Percentiles rank a stretch among this genome's conserved stretches.
Evolutionary conservation across 2,113 vertebrate genomes (phyloP).

Genomic region (Sus scrofa): T2T-Sscrofa CM000814.6:14350001-14350500

Average conservation of each 20-base stretch:
- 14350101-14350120: background rate
- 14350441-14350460: background rate
- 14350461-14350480: background rate
- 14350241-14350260: background rate
- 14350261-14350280: background rate
- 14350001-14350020: background rate
- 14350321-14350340: background rate
- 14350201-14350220: background rate
- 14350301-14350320: background rate
- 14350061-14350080: background rate
- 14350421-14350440: background rate
- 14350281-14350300: background rate
- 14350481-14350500: background rate
- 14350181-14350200: background rate
- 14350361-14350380: background rate
- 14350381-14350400: background rate
- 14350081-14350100: background rate
- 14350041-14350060: background rate
- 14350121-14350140: background rate
- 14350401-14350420: background rate
- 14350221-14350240: background rate
- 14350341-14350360: background rate
- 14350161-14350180: background rate
- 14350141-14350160: background rate
- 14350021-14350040: background rate